Base-by-base conservation (phyloP, 2,888 invertebrate species). In the Eurytoma adleriae region DNA sequence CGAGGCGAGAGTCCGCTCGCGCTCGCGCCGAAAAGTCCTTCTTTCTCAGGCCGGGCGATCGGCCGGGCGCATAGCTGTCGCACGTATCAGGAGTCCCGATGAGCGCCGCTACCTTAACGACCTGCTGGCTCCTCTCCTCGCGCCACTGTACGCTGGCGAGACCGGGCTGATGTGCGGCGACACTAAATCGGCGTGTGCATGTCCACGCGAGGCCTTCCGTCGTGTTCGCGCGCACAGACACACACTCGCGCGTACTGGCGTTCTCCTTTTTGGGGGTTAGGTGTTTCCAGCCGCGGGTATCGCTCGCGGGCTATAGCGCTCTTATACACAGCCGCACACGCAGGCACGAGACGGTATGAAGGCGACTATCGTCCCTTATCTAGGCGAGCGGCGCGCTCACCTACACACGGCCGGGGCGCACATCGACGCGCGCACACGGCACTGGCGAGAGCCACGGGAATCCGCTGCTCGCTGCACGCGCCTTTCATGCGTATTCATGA, bases 1-100 rank as follows among this genome's bases (percentile, higher is more conserved):
- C 75, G 69, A 70, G 71, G 68, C 67, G 30, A 10, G 54, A 69
- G 69, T 13, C 16, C 77, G 59, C 52, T 48, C 54, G 57, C 76
- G 70, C 61, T 64, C 64, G 69, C 76, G 75, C 70, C 79, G 79
- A 74, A 52, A 61, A 62, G 16, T 54, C 54, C n/a, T n/a, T 64
- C n/a, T n/a, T 64, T 48, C 59, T 73, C 74, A 74, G 74, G 64
- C 62, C 70, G 66, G 66, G 18, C 56, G 64, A 64, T 64, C 69
- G 64, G 69, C 69, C 61, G 69, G 61, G 40, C 64, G 74, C 79
- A 74, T 79, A 40, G 40, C 27, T 18, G 7, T 30, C 30, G 27
- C 61, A 27, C 30, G 27, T 30, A 62, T 40, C 30, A n/a, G 7
- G n/a, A 64, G 54, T n/a, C 54, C 16, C 54, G 54, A 54, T n/a